Conservation (phyloP, 2,113 vertebrate genomes). For the Laterallus jamaicensis region DNA sequence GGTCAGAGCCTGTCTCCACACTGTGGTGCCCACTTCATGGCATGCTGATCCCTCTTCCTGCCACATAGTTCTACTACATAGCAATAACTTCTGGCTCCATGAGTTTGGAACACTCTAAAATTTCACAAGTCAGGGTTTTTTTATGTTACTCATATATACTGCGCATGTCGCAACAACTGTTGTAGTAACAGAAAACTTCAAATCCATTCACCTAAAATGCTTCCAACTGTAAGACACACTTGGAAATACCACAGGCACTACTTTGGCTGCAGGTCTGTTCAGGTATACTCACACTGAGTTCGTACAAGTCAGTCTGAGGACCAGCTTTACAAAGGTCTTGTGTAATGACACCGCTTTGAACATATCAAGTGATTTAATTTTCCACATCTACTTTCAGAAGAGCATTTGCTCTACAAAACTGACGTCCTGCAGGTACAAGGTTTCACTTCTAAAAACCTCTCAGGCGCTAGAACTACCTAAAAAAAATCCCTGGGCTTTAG, state of each 20-base stretch:
- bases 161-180: not conserved
- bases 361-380: not conserved
- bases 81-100: fast-evolving
- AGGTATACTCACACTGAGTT: not conserved
- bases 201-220: fast-evolving
- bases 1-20: not conserved
- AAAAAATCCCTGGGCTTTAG: not conserved
- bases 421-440: not conserved
- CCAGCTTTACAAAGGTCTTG: not conserved
- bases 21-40: fast-evolving
- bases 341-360: not conserved
- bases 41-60: not conserved
- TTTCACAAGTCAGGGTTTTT: not conserved
- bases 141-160: not conserved
- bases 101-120: not conserved
- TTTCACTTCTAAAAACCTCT: not conserved
- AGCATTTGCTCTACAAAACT: not conserved
- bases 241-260: not conserved
- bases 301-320: not conserved
- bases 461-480: not conserved
- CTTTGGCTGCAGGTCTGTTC: not conserved
- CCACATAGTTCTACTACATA: not conserved
- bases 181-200: not conserved
- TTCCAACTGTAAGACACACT: not conserved
- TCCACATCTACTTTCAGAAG: not conserved